Base-by-base conservation (phyloP, 2,797 vertebrate species). In the Ctenosaura bakeri region DNA sequence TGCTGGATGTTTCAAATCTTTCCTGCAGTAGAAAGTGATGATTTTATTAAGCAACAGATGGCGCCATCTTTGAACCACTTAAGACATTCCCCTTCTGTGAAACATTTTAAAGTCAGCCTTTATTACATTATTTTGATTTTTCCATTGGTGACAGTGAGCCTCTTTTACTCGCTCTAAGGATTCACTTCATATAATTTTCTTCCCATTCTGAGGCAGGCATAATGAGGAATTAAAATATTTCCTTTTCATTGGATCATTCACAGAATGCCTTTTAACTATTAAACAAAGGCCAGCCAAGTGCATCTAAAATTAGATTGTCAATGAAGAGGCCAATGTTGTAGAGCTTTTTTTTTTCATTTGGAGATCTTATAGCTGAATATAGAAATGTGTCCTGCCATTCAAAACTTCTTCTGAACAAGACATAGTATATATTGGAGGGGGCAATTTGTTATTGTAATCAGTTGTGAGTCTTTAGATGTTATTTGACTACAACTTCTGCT, bases 251-350 rank as follows among this genome's bases (percentile, higher is more conserved):
- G 83, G 9, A 12, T 84, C 62, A 71, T 69, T 83, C 86, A 88
- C 24, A 54, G 1, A 90, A 69, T 56, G 56, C 8, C 38, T 90
- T 90, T 82, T 77, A 83, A 74, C 81, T 79, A 79, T 32, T 13
- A 71, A 84, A 3, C 14, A 79, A 86, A 64, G 71, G 54, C 66
- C 22, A 86, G 71, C 54, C 78, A 87, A 78, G 29, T 46, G 13
- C 56, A 79, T 59, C 52, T 83, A 78, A 90, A 85, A 50, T 83
- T 73, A 84, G 74, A 20, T 5, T 84, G 38, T n/a, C 74, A 46
- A 59, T 56, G 54, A 84, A 35, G 29, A 20, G 42, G n/a, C 35
- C 73, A 69, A 22, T 46, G 16, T 71, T 42, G 7, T n/a, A 46
- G 9, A 62, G n/a, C 87, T 83, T 8, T 38, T 42, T 56, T 71